These are phyloP conservation scores for Siniperca undulata DNA, from an alignment of 2,797 vertebrate genomes.

Conservation along the genomic window DNA sequence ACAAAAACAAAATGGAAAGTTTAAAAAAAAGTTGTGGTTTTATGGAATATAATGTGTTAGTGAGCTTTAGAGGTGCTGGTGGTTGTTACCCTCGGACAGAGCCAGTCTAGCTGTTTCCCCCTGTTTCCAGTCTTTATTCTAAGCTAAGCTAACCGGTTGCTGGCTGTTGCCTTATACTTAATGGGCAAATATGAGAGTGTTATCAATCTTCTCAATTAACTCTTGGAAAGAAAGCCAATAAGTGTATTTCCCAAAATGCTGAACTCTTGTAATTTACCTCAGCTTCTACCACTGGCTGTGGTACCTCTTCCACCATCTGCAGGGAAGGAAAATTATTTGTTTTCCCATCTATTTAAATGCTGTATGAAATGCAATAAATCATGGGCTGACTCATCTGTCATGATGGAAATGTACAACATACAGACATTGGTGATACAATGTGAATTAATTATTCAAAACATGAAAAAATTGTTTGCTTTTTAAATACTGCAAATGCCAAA, in stretches of 20 bases:
- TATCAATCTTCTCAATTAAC: background rate
- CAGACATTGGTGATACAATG: background rate
- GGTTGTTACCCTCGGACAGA: background rate
- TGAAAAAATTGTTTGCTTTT: background rate
- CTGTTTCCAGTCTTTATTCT: background rate
- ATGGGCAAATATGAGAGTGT: background rate
- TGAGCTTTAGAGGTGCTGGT: background rate
- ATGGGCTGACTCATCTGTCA: slow-evolving; percentile 2
- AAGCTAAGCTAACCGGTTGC: background rate
- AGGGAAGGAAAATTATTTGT: slow-evolving; percentile 57
- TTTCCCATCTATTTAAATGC: slow-evolving; percentile 13
- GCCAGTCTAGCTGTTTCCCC: background rate
- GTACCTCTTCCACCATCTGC: slow-evolving; percentile 69
- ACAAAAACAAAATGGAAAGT: background rate
- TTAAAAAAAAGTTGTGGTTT: background rate
- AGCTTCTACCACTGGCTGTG: slow-evolving; percentile 62
- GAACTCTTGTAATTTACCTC: slow-evolving; percentile 75
- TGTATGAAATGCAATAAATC: slow-evolving; percentile 26
- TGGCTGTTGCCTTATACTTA: background rate
- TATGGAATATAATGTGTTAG: background rate
- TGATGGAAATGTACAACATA: background rate
- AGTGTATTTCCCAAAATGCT: slow-evolving; percentile 14
- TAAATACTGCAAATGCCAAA: background rate
- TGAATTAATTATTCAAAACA: background rate
- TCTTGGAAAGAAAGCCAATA: background rate